Evolutionary conservation across 2,888 invertebrate species (phyloP).

Genomic region (Machimus rusticus): DNA sequence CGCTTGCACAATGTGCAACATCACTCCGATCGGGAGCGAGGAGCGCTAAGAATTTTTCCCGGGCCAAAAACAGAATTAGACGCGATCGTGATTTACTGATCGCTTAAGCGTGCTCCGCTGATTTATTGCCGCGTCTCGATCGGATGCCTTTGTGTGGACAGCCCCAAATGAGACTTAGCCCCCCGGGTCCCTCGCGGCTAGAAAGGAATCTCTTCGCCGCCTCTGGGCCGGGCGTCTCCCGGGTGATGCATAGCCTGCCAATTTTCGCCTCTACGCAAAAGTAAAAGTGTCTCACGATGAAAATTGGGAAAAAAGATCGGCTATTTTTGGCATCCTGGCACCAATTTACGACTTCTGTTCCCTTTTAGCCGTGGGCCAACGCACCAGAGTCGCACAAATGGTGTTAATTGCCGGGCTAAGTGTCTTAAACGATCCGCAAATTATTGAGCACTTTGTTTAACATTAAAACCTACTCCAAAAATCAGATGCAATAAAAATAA

Average conservation of each 20-base stretch:
- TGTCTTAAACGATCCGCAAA: background rate
- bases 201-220: background rate
- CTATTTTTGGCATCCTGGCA: conserved; percentile 9
- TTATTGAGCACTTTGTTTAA: background rate
- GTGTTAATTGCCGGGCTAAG: background rate
- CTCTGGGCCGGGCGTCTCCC: background rate
- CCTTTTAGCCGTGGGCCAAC: background rate
- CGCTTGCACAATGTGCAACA: background rate
- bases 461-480: background rate
- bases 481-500: background rate
- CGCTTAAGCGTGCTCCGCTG: conserved; percentile 17
- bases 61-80: conserved; percentile 29
- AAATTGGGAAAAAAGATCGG: background rate
- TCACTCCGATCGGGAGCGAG: background rate
- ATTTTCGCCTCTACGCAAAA: conserved; percentile 1
- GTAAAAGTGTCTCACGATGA: background rate
- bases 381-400: background rate
- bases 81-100: conserved; percentile 35
- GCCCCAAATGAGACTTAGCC: background rate
- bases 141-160: conserved; percentile 13
- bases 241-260: conserved; percentile 29
- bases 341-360: background rate
- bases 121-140: conserved; percentile 32
- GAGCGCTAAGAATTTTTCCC: background rate
- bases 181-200: background rate